Base-by-base conservation (phyloP, 2,888 invertebrate species). In the Acrobasis suavella region DNA sequence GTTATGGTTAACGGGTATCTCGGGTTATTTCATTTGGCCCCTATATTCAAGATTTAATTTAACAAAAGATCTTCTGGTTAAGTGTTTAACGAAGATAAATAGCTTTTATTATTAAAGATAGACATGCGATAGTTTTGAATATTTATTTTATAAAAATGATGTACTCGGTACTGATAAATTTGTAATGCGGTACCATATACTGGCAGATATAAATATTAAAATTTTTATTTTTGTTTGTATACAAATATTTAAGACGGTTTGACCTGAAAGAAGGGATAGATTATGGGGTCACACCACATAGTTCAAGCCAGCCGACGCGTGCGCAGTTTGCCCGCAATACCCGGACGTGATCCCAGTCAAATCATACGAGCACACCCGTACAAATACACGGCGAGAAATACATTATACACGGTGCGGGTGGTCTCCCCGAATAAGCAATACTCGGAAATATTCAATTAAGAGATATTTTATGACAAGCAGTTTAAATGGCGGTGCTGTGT, bases 81-180 rank as follows among this genome's bases (percentile, higher is more conserved):
- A 83, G 69, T 71, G 66, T 68, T 76, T 81, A 85, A 90, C 83
- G 81, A 87, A 84, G 90, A 87, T 83, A 77, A 87, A 90, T 90
- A 82, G 81, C 79, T 70, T 85, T 84, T 78, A 86, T 87, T 82
- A 72, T 72, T 75, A 60, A 50, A 46, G 10, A 42, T 10, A 42
- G 42, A 42, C 42, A 10, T 10, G 42, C 42, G 5, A 2, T 10
- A 12, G 14, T 12, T 12, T 42, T 32, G 22, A 3, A 22, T 22
- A 22, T 2, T 5, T 22, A 22, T 5, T 22, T 22, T 22, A 22
- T 22, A 22, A 22, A 22, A 22, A 22, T 22, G 2, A 32, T 32
- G 32, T 7, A 32, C 7, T 32, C 32, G 32, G 8, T 32, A 32
- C 32, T 32, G 32, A 6, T 32, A 8, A 8, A 32, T 7, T 32